Base-by-base conservation (phyloP, 2,113 vertebrate genomes). In the Brachypodius melanocephalos region DNA sequence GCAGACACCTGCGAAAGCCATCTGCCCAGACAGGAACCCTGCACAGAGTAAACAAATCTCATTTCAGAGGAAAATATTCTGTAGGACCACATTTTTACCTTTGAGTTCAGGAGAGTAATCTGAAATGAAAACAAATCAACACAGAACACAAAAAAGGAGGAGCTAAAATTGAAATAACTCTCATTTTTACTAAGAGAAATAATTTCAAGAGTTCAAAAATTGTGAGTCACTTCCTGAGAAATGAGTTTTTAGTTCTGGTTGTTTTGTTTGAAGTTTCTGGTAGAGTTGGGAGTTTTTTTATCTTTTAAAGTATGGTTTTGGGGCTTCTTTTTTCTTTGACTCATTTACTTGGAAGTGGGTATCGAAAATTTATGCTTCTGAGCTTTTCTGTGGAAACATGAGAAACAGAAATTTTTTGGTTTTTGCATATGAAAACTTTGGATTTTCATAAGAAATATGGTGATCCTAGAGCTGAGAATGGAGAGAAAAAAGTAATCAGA, bases 341-440 rank as follows among this genome's bases (percentile, higher is more conserved):
- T 88, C 38, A 54, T 72, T 85, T 57, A 66, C 59, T 91, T 82
- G 17, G 40, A 91, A 91, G 55, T 2, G 11, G 71, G 8, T 32
- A 68, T 11, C 11, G 52, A 95, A 87, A 95, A 95, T 69, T 54
- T 85, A 83, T 69, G 54, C 54, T 69, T 91, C 66, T 2, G 3
- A 91, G 88, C 10, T 93, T 85, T 72, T 66, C 20, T 93, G 67
- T 72, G 31, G 75, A 85, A 90, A 76, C 22, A 72, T 0, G 32
- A 91, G 40, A 78, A 45, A 15, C 4, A 82, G 80, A 89, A 94
- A 83, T 82, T 82, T 49, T 82, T 82, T 49, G 12, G 7, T 61
- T 84, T 94, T 94, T 91, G 81, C 89, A 78, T 82, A 95, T 54
- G 38, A 93, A 95, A 91, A 94, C 49, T 68, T 93, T 3, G 17